Base-by-base conservation (phyloP, 2,888 invertebrate species). In the Frankliniella fusca region DNA sequence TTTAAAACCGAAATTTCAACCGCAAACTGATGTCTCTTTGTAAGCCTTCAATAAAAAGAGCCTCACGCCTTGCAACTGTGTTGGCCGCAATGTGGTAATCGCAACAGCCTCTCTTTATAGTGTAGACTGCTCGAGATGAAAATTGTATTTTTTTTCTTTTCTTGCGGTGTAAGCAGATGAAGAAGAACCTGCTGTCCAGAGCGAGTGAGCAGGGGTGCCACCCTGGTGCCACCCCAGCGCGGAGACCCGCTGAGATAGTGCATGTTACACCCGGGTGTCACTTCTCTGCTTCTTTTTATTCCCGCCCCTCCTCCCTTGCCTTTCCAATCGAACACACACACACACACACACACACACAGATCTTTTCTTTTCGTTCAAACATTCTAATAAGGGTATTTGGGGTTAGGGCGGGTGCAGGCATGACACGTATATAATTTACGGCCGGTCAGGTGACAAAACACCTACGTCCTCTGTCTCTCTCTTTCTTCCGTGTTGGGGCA, bases 381-480 rank as follows among this genome's bases (percentile, higher is more conserved):
- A 76, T 76, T 76, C 70, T 76, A 76, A 76, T 76, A 76, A 76
- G 70, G 70, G 70, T 76, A 76, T 27, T 76, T 76, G 70, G 70
- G 70, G 70, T 20, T 54, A 38, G 38, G 38, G 38, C 38, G 38
- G 38, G 38, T 38, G 38, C 38, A 38, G 70, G 27, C 70, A 76
- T 76, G 70, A 61, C 61, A 61, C 23, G 54, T 70, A 70, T 70
- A 70, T 27, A 27, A 27, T 76, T 38, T 38, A 38, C 38, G 38
- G 38, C 38, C 27, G 23, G 70, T 76, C 70, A 76, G 27, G 70
- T 76, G 70, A 76, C 70, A 76, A 76, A 76, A 76, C 70, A 76
- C 70, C 70, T 27, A 76, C 70, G 70, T 76, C 23, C 23, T n/a
- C 23, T 23, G n/a, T 23, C 70, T 23, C 27, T 76, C 70, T 23